Evolutionary conservation across 2,888 invertebrate genomes (phyloP).

Genomic region (Habroteleia sp.): DNA sequence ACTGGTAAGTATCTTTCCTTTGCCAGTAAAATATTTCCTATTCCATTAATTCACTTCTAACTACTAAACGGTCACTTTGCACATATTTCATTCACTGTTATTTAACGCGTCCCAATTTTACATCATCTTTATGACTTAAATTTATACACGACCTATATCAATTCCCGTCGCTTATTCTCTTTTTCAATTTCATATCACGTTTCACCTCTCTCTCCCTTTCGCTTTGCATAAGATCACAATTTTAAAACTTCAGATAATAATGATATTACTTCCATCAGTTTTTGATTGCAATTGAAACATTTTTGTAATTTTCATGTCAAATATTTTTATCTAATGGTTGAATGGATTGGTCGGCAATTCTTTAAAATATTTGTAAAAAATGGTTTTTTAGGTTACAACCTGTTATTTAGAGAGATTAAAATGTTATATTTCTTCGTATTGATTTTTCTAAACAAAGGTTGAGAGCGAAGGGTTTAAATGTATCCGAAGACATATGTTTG

Average conservation of each 20-base stretch:
- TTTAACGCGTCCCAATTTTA: slow-evolving; percentile 30
- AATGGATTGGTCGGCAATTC: too few relatives aligned
- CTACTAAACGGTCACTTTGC: slow-evolving; percentile 27
- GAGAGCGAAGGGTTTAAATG: slow-evolving; percentile 5
- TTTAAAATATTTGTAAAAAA: too few relatives aligned
- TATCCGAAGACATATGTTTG: slow-evolving; percentile 11
- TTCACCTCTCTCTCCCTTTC: too few relatives aligned
- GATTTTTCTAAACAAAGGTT: slow-evolving; percentile 7
- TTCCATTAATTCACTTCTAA: slow-evolving; percentile 35
- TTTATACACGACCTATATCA: slow-evolving; percentile 3
- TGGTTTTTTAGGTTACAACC: too few relatives aligned
- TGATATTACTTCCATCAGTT: too few relatives aligned
- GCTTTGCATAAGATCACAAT: too few relatives aligned
- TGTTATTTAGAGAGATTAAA: slow-evolving; percentile 2
- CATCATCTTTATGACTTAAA: slow-evolving; percentile 15
- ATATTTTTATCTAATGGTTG: too few relatives aligned
- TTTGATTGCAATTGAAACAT: too few relatives aligned
- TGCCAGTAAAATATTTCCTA: slow-evolving; percentile 32
- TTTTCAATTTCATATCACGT: too few relatives aligned
- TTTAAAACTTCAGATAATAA: too few relatives aligned
- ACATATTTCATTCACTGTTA: slow-evolving; percentile 19
- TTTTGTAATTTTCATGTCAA: too few relatives aligned
- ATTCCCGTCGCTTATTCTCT: slow-evolving; percentile 1
- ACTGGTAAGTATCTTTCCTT: slow-evolving; percentile 73
- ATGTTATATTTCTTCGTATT: slow-evolving; percentile 24